phyloP scores from a whole-genome alignment of 2,797 vertebrate genomes.

The Melanogrammus aeglefinus region DNA sequence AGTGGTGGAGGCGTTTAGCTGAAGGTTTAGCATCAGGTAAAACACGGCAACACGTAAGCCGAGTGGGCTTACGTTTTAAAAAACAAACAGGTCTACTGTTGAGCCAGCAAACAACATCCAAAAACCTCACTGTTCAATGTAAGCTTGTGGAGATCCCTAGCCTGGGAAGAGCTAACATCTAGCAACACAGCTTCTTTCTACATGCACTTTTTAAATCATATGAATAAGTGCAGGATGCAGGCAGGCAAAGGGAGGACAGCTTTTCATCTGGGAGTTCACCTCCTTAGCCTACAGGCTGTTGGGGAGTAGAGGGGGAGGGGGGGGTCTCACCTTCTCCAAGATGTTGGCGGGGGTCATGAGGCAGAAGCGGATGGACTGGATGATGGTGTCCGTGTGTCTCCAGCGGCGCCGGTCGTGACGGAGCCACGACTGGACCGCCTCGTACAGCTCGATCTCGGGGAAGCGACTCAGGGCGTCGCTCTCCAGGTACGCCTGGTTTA shows the following conservation, averaged over 20 bases:
- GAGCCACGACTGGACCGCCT: conserved; percentile 96
- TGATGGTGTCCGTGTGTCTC: conserved; percentile 96
- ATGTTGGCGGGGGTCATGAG: conserved; percentile 98
- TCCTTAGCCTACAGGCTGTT: background rate
- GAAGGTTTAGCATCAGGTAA: background rate
- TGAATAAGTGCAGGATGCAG: background rate
- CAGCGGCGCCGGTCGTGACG: conserved; percentile 96
- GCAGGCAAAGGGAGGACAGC: background rate
- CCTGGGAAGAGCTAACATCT: background rate
- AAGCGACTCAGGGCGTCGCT: conserved; percentile 94
- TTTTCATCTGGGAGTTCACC: background rate
- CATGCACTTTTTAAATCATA: background rate
- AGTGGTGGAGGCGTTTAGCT: too few relatives aligned
- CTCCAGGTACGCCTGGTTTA: conserved; percentile 82
- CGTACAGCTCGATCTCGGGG: conserved; percentile 96
- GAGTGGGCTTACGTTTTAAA: background rate
- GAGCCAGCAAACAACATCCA: too few relatives aligned
- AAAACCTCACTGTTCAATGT: background rate
- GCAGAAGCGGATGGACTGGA: conserved; percentile 98
- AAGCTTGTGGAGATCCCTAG: too few relatives aligned
- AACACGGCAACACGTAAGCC: too few relatives aligned
- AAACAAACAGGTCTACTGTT: background rate
- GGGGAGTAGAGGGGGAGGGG: background rate
- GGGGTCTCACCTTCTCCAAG: conserved; percentile 91
- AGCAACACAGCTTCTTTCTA: background rate